phyloP scores from a whole-genome alignment of 2,797 vertebrate species.

The Sus cebifrons region DNA sequence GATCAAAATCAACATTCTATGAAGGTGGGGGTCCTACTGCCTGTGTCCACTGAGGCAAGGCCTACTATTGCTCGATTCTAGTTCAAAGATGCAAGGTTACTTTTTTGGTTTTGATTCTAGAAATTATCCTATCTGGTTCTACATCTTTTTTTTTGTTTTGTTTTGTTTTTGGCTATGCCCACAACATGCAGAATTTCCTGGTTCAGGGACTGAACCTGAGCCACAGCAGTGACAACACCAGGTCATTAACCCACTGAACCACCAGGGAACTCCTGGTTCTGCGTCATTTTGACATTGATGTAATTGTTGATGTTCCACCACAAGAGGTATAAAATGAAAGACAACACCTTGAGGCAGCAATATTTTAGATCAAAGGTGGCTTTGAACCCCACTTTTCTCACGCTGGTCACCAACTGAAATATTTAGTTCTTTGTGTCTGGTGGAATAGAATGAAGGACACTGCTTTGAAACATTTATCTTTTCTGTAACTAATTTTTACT shows the following conservation, averaged over 20 bases:
- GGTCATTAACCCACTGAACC: no score
- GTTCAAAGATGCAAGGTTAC: constrained; percentile 19
- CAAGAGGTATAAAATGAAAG: not conserved
- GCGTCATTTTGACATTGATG: not conserved
- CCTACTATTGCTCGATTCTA: not conserved
- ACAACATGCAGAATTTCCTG: no score
- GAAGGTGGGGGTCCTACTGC: not conserved
- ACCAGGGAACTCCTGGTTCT: no score
- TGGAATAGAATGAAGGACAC: constrained; percentile 16
- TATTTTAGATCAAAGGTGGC: not conserved
- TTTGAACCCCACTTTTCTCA: constrained; percentile 50
- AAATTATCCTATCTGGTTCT: not conserved
- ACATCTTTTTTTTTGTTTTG: not conserved
- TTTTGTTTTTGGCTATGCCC: no score
- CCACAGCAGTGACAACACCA: no score
- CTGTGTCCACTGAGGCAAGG: constrained; percentile 36
- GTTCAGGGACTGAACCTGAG: no score
- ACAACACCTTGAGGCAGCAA: not conserved
- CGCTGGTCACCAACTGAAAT: not conserved
- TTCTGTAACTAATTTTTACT: not conserved
- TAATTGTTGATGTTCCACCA: constrained; percentile 43
- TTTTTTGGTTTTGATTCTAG: constrained; percentile 1
- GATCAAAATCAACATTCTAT: not conserved
- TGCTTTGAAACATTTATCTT: not conserved
- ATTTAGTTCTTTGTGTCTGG: not conserved